A percentile compares a stretch with the other conserved stretches of the same genome.
phyloP scores from a whole-genome alignment of 2,113 vertebrate genomes.

The Microtus richardsoni region DNA sequence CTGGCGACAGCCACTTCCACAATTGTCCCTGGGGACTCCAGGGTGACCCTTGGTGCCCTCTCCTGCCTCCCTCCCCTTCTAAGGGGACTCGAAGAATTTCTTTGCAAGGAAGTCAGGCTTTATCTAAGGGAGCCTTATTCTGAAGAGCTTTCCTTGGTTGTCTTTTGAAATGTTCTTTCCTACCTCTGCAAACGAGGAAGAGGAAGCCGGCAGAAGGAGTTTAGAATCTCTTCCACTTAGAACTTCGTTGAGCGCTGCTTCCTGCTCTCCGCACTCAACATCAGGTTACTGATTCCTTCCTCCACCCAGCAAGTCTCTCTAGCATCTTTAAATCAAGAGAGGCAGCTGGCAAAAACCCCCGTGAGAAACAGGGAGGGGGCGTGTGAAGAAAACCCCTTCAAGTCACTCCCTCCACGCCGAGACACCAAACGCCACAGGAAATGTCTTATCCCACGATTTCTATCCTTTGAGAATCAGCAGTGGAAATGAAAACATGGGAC shows the following conservation, averaged over 20 bases:
- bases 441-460: background rate
- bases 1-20: conserved; percentile 60
- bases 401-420: background rate
- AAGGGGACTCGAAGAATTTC: conserved; percentile 15
- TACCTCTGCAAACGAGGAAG: conserved; percentile 43
- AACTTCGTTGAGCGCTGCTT: background rate
- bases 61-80: background rate
- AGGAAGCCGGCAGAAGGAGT: too few species aligned
- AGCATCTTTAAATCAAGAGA: background rate
- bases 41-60: conserved; percentile 41
- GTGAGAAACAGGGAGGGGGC: background rate
- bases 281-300: background rate
- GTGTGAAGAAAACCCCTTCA: background rate
- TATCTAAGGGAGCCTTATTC: conserved; percentile 38
- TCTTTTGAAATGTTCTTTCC: conserved; percentile 12
- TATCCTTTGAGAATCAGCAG: background rate
- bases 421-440: background rate
- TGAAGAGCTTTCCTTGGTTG: background rate
- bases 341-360: background rate
- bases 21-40: conserved; percentile 42
- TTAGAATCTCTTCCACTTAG: conserved; percentile 4
- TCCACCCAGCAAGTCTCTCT: background rate
- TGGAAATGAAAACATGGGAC: background rate
- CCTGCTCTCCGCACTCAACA: background rate
- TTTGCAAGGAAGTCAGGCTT: conserved; percentile 23